Evolutionary conservation across 2,888 invertebrate genomes (phyloP).

Genomic region (Muschampia plurimacula): DNA sequence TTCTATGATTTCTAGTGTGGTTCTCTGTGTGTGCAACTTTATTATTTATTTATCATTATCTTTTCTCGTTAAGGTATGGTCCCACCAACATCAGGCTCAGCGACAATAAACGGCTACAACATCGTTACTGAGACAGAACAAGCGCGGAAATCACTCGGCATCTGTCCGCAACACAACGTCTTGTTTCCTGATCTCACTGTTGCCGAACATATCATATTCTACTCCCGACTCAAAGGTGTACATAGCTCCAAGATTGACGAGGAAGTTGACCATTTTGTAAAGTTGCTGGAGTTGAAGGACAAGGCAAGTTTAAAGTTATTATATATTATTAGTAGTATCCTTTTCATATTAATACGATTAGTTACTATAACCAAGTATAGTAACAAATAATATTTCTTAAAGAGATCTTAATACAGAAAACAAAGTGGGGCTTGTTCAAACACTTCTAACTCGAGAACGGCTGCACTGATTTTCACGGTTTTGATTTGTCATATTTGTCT

Average conservation of each 20-base stretch:
- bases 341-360: too few relatives aligned
- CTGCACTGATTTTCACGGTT: too few relatives aligned
- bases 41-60: too few relatives aligned
- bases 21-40: too few relatives aligned
- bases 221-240: conserved; percentile 90
- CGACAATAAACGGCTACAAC: conserved; percentile 90
- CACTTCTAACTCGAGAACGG: too few relatives aligned
- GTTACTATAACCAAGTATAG: too few relatives aligned
- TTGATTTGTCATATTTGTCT: too few relatives aligned
- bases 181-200: conserved; percentile 94
- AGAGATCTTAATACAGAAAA: too few relatives aligned
- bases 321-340: too few relatives aligned
- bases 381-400: too few relatives aligned
- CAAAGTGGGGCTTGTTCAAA: too few relatives aligned
- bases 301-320: conserved; percentile 85
- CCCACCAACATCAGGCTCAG: conserved; percentile 90
- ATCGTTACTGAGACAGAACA: conserved; percentile 88
- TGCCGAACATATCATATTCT: conserved; percentile 93
- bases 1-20: too few relatives aligned
- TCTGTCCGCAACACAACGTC: conserved; percentile 95
- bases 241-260: conserved; percentile 74
- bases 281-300: conserved; percentile 87
- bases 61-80: conserved; percentile 85
- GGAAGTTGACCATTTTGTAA: conserved; percentile 89
- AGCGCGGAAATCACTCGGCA: conserved; percentile 91